These are phyloP conservation scores for Drosophila differens DNA, from an alignment of 2,888 invertebrate genomes.

Conservation along the genomic window DNA sequence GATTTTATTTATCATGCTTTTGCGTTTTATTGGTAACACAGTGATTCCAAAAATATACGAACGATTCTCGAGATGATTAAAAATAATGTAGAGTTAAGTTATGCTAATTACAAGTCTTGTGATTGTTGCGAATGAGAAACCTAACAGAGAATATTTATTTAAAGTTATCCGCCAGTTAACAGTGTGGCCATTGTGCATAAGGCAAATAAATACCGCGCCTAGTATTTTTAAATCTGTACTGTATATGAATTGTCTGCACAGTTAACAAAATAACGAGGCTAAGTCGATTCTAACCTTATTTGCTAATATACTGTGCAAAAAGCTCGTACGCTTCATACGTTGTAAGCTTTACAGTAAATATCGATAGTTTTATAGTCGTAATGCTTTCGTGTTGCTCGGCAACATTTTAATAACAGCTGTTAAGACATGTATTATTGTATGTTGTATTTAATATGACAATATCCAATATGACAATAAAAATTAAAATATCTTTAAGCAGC, in stretches of 20 bases:
- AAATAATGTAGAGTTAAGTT: background rate
- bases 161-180: background rate
- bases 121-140: background rate
- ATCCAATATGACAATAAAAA: too few species aligned
- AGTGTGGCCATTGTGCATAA: conserved; percentile 8
- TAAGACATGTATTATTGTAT: background rate
- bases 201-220: background rate
- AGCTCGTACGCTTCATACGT: background rate
- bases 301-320: background rate
- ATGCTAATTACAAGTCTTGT: background rate
- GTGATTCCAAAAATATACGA: conserved; percentile 79
- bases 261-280: background rate
- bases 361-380: conserved; percentile 8
- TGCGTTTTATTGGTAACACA: conserved; percentile 81
- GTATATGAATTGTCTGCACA: background rate
- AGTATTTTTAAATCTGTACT: conserved; percentile 1
- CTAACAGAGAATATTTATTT: background rate
- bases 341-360: background rate
- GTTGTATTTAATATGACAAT: background rate
- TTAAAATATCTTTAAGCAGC: background rate
- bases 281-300: background rate
- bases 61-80: conserved; percentile 65
- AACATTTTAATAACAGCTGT: background rate
- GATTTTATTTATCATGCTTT: conserved; percentile 80
- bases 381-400: background rate